Evolutionary conservation across 30 jellyfish, hydroid and myxozoan genomes (phyloP), one percentile per base, ranked within the genome.

Genomic region (Catostylus mosaicus): DNA sequence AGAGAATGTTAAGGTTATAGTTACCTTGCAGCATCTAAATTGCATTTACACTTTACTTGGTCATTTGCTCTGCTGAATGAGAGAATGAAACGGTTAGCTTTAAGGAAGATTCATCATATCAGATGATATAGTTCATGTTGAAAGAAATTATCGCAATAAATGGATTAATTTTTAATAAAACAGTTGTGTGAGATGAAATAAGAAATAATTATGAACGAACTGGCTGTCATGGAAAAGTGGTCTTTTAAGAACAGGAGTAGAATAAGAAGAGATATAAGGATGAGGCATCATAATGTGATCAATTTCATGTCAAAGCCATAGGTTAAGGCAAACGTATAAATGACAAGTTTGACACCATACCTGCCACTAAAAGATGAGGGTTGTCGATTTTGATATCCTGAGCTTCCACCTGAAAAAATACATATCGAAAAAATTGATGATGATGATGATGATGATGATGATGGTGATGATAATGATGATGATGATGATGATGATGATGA

Each of bases 21-120:
- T 6, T 57, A 71, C 96, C 77, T 79, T 31, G 64, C 76, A 32
- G 88, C 95, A 51, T 61, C 84, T 54, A 38, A 34, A 33, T 85
- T 85, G 85, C 95, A 85, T 23, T 85, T 73, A 32, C 95, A 85
- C 22, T 45, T 63, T 20, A 79, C 80, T 65, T 65, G 75, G 45
- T 34, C 75, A 10, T 67, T 72, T 24, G 68, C 33, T 1, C 51
- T 22, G 38, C 65, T 34, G 37, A 37, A 74, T 27, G 30, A 5
- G 23, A 8, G 23, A 27, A 37, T 59, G 38, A 23, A 59, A 59
- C 3, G 6, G 10, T 59, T 8, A 27, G 38, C 4, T 5, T 59
- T 22, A 1, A 59, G 1, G 6, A 59, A 59, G 71, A 23, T 4
- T 27, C 36, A 59, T 18, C 36, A 8, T 16, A 43, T 8, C 8